phyloP scores from a whole-genome alignment of 2,797 vertebrate species.

The Varecia variegata region DNA sequence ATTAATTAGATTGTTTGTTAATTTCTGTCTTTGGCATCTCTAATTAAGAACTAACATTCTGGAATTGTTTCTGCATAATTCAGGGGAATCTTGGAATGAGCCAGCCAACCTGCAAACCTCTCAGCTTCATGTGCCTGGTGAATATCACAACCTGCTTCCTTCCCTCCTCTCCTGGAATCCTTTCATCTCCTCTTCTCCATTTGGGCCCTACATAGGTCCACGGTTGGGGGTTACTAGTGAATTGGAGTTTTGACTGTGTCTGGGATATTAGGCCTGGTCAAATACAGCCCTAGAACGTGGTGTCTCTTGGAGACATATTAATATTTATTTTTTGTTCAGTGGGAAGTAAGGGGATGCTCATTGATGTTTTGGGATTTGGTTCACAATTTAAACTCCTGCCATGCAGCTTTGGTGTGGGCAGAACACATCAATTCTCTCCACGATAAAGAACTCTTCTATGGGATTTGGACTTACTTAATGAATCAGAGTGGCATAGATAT shows the following conservation, averaged over 20 bases:
- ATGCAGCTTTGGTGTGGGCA: neutral
- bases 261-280: neutral
- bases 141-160: rapidly evolving
- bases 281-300: rapidly evolving
- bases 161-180: too few relatives aligned
- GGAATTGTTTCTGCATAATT: neutral
- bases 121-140: neutral
- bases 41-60: constrained; percentile 44
- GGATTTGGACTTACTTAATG: neutral
- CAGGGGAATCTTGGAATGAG: neutral
- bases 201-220: neutral
- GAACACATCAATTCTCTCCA: neutral
- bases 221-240: neutral
- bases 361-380: neutral
- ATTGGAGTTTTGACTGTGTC: neutral
- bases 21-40: constrained; percentile 17
- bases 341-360: neutral
- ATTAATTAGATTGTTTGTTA: constrained; percentile 57
- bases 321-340: neutral
- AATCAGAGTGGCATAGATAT: neutral
- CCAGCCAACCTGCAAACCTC: rapidly evolving
- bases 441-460: neutral
- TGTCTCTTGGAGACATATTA: neutral
- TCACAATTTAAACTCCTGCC: neutral
- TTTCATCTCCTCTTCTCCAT: neutral